A percentile compares a stretch with the other conserved stretches of the same genome.
These are phyloP conservation scores for Leptinotarsa defecta DNA, from an alignment of 1,140 invertebrate species.

Conservation along the genomic window DNA sequence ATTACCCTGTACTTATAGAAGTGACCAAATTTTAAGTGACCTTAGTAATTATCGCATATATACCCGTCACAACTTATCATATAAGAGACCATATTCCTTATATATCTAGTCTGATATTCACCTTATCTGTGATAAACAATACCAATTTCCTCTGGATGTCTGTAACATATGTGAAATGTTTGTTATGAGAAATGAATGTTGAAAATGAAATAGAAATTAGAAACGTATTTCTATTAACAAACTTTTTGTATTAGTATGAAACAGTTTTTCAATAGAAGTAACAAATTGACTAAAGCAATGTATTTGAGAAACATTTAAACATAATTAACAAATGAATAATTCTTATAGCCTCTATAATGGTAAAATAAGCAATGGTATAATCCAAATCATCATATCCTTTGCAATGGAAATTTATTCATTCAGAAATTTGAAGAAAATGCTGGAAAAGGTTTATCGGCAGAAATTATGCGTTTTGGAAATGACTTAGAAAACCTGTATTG, in stretches of 20 bases:
- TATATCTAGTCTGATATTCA: constrained; percentile 53
- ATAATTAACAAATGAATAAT: too few relatives aligned
- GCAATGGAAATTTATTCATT: too few relatives aligned
- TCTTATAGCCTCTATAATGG: too few relatives aligned
- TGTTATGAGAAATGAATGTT: background rate
- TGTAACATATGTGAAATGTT: constrained; percentile 8
- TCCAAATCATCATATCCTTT: too few relatives aligned
- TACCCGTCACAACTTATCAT: constrained; percentile 2
- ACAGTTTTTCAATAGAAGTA: too few relatives aligned
- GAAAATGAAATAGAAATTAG: background rate
- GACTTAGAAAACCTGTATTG: too few relatives aligned
- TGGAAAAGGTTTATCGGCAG: too few relatives aligned
- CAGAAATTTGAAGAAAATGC: too few relatives aligned
- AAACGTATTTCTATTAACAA: background rate
- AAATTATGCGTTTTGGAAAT: too few relatives aligned
- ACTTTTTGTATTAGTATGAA: background rate
- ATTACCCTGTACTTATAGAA: constrained; percentile 69
- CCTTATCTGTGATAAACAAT: constrained; percentile 57
- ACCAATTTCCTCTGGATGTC: constrained; percentile 52
- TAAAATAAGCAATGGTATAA: too few relatives aligned
- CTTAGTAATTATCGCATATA: constrained; percentile 45
- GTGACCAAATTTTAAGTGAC: constrained; percentile 60
- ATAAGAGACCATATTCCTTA: constrained; percentile 37
- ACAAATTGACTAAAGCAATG: too few relatives aligned
- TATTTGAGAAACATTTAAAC: too few relatives aligned